Evolutionary conservation across 2,113 vertebrate genomes (phyloP).

Genomic region (Lucifuga dentata): DNA sequence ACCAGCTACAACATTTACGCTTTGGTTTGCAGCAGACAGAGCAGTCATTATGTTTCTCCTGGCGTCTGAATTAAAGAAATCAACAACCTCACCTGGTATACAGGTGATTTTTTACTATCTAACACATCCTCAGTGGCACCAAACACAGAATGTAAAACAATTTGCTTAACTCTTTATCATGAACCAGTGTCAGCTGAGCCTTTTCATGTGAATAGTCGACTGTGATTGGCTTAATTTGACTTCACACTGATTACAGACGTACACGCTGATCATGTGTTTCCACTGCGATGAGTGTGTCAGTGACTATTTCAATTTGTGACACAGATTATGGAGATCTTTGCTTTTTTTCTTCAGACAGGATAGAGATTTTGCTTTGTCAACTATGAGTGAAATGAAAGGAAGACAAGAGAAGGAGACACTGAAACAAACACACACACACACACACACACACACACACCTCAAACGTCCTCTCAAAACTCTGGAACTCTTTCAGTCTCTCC

Average conservation of each 20-base stretch:
- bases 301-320: not conserved
- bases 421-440: not conserved
- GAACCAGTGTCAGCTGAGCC: slow-evolving; percentile 1
- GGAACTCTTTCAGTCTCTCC: slow-evolving; percentile 93
- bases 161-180: slow-evolving; percentile 4
- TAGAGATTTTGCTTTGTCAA: not conserved
- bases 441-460: slow-evolving; percentile 84
- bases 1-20: too few relatives aligned
- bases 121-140: not conserved
- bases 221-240: not conserved
- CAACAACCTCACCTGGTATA: too few relatives aligned
- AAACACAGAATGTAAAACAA: not conserved
- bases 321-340: not conserved
- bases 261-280: not conserved
- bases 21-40: too few relatives aligned
- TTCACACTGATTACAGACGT: not conserved
- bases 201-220: not conserved
- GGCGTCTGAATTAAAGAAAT: too few relatives aligned
- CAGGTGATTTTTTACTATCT: too few relatives aligned
- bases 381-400: not conserved
- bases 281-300: not conserved
- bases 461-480: slow-evolving; percentile 96
- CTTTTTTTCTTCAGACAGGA: not conserved
- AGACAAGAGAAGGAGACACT: not conserved
- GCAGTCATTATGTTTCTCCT: too few relatives aligned